These are phyloP conservation scores for Platysteira castanea DNA, from an alignment of 2,113 vertebrate genomes.

Conservation along the genomic window DNA sequence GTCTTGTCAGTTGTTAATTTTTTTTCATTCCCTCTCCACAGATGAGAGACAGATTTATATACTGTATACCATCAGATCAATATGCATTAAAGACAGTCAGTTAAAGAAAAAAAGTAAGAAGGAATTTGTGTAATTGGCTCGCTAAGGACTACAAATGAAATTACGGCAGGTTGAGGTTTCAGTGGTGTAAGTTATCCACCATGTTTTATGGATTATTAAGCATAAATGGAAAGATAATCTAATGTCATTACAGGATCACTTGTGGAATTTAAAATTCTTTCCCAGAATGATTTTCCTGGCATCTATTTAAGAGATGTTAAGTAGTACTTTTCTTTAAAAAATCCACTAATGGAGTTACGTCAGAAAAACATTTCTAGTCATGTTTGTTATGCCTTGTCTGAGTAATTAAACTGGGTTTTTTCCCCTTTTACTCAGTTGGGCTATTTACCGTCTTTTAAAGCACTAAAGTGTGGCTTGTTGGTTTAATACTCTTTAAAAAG, in stretches of 20 bases:
- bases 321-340: background rate
- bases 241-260: background rate
- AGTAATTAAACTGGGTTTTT: background rate
- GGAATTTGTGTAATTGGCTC: background rate
- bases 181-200: constrained; percentile 46
- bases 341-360: background rate
- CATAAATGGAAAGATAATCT: constrained; percentile 16
- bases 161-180: constrained; percentile 11
- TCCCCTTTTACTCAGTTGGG: background rate
- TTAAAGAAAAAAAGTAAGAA: constrained; percentile 9
- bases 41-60: constrained; percentile 45
- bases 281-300: background rate
- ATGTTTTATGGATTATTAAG: constrained; percentile 48
- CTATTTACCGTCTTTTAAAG: background rate
- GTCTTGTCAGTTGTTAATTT: constrained; percentile 23
- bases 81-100: constrained; percentile 25
- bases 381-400: background rate
- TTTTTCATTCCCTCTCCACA: background rate
- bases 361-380: background rate
- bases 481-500: background rate
- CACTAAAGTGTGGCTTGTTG: background rate
- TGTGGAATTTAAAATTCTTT: constrained; percentile 27
- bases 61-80: constrained; percentile 45
- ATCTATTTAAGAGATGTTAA: background rate
- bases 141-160: constrained; percentile 19